Base-by-base conservation (phyloP, 2,113 vertebrate genomes). In the Emydocephalus ijimae region DNA sequence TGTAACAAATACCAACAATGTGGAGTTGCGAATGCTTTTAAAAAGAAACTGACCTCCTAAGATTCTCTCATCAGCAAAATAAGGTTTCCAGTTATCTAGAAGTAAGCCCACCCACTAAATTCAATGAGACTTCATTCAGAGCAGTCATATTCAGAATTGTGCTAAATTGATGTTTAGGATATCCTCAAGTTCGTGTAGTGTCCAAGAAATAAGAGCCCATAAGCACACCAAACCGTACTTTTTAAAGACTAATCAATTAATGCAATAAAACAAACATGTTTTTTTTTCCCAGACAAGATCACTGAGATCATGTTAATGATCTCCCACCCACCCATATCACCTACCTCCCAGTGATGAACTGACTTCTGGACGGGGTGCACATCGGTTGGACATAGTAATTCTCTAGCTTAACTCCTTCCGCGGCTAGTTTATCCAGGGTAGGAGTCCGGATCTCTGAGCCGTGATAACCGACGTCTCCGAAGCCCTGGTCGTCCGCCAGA, bases 381-480 rank as follows among this genome's bases (percentile, higher is more conserved):
- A 99, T 99, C 21, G 99, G 99, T 95, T 99, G 99, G 57, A 99
- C 99, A 5, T 99, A 99, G 95, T 99, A 99, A 93, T 99, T 99
- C 98, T 99, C 99, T 97, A 99, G 97, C 91, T 99, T 99, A 56
- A 99, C 99, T 43, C 99, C 99, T 96, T 99, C 98, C 0, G 98
- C 98, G 0, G 99, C 99, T 55, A 99, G 98, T 92, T 96, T 97
- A 97, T 99, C 99, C 95, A 99, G 97, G 0, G 99, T 98, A 39
- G 99, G 99, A 0, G 99, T 99, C 93, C 98, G 98, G 95, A 99
- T 99, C 96, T 99, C 99, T 0, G 99, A 99, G 6, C 99, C 99
- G 86, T 99, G 99, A 96, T 99, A 99, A 1, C 99, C 99, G 8
- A 99, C 98, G 39, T 99, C 99, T 95, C 99, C 94, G 97, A 99